A percentile compares a stretch with the other conserved stretches of the same genome.
These are phyloP conservation scores for Anthophora plumipes DNA, from an alignment of 2,888 invertebrate species.

Conservation along the genomic window DNA sequence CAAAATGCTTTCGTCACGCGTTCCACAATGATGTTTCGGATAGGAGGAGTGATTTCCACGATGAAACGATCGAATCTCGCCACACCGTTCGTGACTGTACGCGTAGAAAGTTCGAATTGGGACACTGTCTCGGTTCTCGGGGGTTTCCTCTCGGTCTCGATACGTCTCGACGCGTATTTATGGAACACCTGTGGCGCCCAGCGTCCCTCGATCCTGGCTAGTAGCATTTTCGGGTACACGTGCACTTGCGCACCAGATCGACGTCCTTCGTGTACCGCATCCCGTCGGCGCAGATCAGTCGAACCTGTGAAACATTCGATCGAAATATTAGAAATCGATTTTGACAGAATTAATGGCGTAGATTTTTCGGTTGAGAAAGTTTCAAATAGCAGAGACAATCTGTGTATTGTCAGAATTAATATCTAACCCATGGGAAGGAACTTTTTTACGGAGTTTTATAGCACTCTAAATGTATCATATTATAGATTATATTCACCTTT, in stretches of 20 bases:
- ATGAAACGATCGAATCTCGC: conserved; percentile 24
- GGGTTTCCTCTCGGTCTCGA: conserved; percentile 68
- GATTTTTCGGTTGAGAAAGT: too few species aligned
- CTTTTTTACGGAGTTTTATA: too few species aligned
- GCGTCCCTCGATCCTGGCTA: conserved; percentile 77
- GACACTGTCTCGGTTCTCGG: conserved; percentile 61
- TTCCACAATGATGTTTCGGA: conserved; percentile 37
- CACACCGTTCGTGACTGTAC: conserved; percentile 29
- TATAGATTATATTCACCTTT: too few species aligned
- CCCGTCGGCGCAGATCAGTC: conserved; percentile 96
- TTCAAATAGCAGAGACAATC: too few species aligned
- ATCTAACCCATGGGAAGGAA: too few species aligned
- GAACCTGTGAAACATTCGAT: conserved; percentile 90
- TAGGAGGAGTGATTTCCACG: background rate
- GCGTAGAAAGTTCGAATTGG: conserved; percentile 58
- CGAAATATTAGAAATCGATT: background rate
- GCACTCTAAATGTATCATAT: too few species aligned
- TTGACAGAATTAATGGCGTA: too few species aligned
- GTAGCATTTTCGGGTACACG: conserved; percentile 96
- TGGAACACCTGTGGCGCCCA: conserved; percentile 63
- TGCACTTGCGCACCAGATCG: conserved; percentile 98
- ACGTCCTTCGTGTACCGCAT: conserved; percentile 97
- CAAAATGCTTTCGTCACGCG: conserved; percentile 28
- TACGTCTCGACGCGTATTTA: conserved; percentile 61
- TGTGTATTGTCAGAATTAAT: too few species aligned